Evolutionary conservation across 2,113 vertebrate genomes (phyloP), one percentile per base, ranked within the genome.

Genomic region (Neogale vison): DNA sequence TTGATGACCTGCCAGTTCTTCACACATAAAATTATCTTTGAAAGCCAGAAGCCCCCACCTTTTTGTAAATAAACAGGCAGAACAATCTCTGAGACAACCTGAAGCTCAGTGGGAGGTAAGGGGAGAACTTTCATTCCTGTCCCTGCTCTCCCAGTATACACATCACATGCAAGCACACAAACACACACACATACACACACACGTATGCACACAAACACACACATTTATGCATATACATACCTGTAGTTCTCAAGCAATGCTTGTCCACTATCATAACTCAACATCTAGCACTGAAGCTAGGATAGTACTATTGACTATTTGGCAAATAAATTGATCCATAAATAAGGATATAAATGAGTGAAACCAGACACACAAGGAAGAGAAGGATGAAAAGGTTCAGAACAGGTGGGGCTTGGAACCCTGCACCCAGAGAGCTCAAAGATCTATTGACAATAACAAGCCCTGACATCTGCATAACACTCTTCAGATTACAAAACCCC

Each of bases 1-100:
- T 96, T 94, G 95, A 97, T 96, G 97, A 93, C 67, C 76, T 96
- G 92, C 90, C 96, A 97, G 65, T 88, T 96, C 88, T 86, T 86
- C 76, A 82, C 39, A 97, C n/a, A 59, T 65, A 77, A 36, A 94
- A 83, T 50, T 61, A 81, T 96, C 84, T 76, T 11, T 4, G 7
- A 92, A 94, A 79, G 84, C 52, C 88, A 74, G 67, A 61, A 61
- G n/a, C 55, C 57, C 20, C 90, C 39, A 87, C 1, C 71, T 81
- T 79, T 89, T 81, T 76, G 4, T 76, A 84, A 95, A 93, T 31
- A 90, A 92, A 89, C 29, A 96, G 42, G 34, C 61, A 94, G 77
- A 86, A 95, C 42, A 24, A 5, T 82, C 18, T 93, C 69, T 71
- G 36, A 83, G 89, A 93, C 81, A 93, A 94, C 34, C 80, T 31